Conservation (phyloP, 1,140 invertebrate species). For the Procambarus clarkii region DNA sequence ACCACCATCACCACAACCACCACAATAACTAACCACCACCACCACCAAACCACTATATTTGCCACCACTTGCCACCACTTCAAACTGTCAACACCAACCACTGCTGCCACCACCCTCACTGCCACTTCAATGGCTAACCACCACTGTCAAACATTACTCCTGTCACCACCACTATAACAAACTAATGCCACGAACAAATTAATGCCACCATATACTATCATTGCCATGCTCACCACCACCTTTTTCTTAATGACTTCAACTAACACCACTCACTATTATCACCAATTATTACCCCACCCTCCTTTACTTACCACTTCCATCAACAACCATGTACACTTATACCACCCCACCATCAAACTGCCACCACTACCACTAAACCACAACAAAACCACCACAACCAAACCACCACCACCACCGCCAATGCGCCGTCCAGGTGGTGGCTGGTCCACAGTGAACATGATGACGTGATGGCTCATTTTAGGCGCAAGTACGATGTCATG, state of each 20-base stretch:
- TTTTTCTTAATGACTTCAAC: too few species aligned
- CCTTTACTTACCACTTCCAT: neutral
- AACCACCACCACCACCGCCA: constrained; percentile 20
- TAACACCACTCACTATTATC: neutral
- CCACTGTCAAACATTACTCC: neutral
- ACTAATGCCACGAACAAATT: too few species aligned
- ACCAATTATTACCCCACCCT: neutral
- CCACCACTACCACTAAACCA: neutral
- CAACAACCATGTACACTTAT: constrained; percentile 1
- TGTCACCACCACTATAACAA: neutral
- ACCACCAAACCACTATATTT: neutral
- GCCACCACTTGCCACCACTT: neutral
- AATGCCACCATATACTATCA: too few species aligned
- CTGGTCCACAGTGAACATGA: constrained; percentile 61
- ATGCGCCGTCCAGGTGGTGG: constrained; percentile 53
- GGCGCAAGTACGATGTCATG: constrained; percentile 98
- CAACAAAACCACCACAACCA: neutral
- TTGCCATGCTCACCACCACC: too few species aligned
- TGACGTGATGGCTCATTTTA: constrained; percentile 76
- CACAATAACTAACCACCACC: constrained; percentile 14
- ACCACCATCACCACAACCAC: constrained; percentile 42
- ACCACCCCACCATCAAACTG: neutral
- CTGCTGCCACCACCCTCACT: neutral
- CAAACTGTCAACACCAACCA: too few species aligned
- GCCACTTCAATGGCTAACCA: neutral